Evolutionary conservation across 2,797 vertebrate genomes (phyloP), one percentile per base, ranked within the genome.

Genomic region (Champsocephalus esox): DNA sequence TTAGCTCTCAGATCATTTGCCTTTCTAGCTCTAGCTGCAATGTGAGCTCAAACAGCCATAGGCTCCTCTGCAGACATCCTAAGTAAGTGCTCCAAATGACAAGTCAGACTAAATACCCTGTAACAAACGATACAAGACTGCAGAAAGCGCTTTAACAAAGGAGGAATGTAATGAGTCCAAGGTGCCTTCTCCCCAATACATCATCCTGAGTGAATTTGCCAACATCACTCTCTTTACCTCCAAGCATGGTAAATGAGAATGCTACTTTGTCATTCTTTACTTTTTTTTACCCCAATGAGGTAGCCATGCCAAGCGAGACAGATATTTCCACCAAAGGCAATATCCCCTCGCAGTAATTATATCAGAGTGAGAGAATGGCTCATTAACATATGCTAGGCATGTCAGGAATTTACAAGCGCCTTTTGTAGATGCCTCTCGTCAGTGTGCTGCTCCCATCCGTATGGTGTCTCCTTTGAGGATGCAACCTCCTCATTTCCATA

Each of bases 331-430:
- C 92, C 90, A 92, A 87, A 90, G 91, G 92, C 93, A 91, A 92
- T 92, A 92, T 93, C 89, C 89, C 77, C 88, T 89, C 90, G 45
- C 86, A 81, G 92, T 95, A 94, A 95, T 94, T 94, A 93, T 92
- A 94, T 94, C 93, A 94, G 89, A 89, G 87, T 61, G 34, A 72
- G 83, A 93, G 89, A 92, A 91, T 85, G 83, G 79, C 92, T 93
- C 91, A 95, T 95, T 94, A 95, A 92, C 95, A 95, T 95, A 93
- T 83, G 89, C 89, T 87, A 80, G 89, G 80, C 90, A 92, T 93
- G 93, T 90, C 90, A 90, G 85, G 89, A 94, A 93, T 93, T 86
- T 93, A 92, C 88, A 92, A 89, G 85, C 77, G 81, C 78, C 87
- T 89, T 89, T 92, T 82, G 90, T 83, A 73, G 82, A 87, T 74